Conservation (phyloP, 35 echinoderm and acorn worm species). For the Apostichopus californicus region DNA sequence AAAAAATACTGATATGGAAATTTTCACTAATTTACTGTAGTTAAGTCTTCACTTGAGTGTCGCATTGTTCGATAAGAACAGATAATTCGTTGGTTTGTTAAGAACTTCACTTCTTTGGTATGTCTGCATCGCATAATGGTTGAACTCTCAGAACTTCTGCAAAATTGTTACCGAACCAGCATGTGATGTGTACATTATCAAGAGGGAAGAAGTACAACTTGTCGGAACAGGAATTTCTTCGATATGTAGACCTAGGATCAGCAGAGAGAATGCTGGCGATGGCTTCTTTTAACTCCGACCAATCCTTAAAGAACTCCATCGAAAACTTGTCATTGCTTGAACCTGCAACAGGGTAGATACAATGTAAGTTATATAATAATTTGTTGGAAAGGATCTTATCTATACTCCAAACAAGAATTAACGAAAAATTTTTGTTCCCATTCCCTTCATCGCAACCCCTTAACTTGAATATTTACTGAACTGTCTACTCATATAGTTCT, state of each 20-base stretch:
- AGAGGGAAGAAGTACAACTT: constrained; percentile 91
- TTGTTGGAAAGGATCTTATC: neutral
- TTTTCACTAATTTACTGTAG: too few relatives aligned
- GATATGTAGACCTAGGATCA: constrained; percentile 84
- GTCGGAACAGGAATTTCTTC: constrained; percentile 76
- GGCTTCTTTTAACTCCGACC: constrained; percentile 67
- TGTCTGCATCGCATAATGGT: constrained; percentile 60
- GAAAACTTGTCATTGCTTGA: neutral
- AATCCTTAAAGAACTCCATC: constrained; percentile 66
- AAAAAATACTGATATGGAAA: too few relatives aligned
- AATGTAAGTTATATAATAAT: neutral
- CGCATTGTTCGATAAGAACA: too few relatives aligned
- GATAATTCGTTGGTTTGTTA: too few relatives aligned
- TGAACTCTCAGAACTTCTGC: constrained; percentile 86
- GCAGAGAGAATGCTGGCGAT: constrained; percentile 81
- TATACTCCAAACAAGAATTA: neutral
- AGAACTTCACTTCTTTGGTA: neutral
- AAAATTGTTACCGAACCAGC: constrained; percentile 81
- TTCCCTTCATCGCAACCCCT: too few relatives aligned
- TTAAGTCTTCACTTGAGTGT: too few relatives aligned
- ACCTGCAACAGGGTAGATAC: neutral
- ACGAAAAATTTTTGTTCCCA: too few relatives aligned
- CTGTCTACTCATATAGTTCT: too few relatives aligned
- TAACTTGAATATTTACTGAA: too few relatives aligned
- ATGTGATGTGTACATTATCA: constrained; percentile 81